Conservation (phyloP, 2,113 vertebrate genomes). For the Loxodonta africana region DNA sequence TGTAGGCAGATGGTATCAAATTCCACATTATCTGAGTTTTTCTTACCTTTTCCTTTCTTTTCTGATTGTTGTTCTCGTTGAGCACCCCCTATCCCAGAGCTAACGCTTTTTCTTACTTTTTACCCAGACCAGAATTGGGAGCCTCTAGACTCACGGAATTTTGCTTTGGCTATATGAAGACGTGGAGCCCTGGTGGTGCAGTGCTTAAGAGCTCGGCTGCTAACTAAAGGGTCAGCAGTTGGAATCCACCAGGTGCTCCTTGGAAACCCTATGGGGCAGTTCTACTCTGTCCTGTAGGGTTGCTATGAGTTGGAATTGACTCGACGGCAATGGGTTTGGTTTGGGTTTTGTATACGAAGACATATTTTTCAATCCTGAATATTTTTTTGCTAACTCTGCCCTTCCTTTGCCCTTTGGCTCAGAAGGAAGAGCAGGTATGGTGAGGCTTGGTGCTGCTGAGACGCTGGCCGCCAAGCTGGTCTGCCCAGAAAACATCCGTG, state of each 20-base stretch:
- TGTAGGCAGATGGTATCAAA: not conserved
- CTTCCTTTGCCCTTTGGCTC: not conserved
- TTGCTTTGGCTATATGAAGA: not conserved
- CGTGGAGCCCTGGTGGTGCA: no score
- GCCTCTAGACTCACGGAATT: not conserved
- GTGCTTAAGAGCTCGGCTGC: no score
- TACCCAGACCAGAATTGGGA: not conserved
- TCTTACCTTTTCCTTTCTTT: not conserved
- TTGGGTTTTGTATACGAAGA: not conserved
- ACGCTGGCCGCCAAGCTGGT: not conserved
- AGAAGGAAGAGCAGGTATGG: not conserved
- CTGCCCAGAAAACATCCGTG: not conserved
- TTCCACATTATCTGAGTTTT: not conserved
- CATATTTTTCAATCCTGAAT: not conserved
- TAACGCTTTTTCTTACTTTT: not conserved
- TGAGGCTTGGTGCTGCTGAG: not conserved
- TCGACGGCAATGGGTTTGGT: no score
- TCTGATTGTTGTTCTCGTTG: not conserved
- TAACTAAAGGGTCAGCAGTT: no score
- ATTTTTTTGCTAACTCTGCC: not conserved
- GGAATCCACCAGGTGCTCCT: no score
- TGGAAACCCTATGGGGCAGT: no score
- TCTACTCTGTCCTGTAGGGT: no score
- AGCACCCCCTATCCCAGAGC: not conserved
- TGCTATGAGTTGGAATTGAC: no score